These are phyloP conservation scores for Catocala fraxini DNA, from an alignment of 2,888 invertebrate species.

Conservation along the genomic window DNA sequence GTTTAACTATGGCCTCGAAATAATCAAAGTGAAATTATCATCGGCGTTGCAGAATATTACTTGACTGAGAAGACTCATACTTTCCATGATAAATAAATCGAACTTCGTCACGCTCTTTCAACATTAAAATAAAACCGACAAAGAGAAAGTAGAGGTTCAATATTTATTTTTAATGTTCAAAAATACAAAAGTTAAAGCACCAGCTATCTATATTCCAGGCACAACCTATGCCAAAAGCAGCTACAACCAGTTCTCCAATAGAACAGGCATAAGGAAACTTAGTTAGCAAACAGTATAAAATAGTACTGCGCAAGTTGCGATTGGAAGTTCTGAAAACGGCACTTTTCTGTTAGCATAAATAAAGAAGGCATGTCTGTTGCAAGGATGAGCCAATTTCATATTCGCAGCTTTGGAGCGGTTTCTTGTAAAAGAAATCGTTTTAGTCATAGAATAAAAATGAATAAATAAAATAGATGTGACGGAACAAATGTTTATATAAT, in stretches of 20 bases:
- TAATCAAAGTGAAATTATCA: too few species aligned
- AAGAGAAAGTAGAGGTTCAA: too few species aligned
- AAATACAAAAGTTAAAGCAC: too few species aligned
- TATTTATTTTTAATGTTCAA: too few species aligned
- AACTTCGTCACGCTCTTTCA: too few species aligned
- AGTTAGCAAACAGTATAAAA: constrained; percentile 40
- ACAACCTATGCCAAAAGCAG: constrained; percentile 3
- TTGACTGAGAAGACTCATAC: too few species aligned
- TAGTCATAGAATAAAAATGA: constrained; percentile 64
- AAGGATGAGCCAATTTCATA: constrained; percentile 77
- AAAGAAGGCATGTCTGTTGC: constrained; percentile 67
- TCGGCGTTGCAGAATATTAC: too few species aligned
- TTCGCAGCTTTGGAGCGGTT: constrained; percentile 71
- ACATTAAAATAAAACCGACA: too few species aligned
- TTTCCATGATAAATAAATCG: too few species aligned
- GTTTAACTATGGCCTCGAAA: too few species aligned
- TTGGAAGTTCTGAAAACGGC: constrained; percentile 53
- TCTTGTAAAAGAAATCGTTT: constrained; percentile 70
- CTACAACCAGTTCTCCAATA: constrained; percentile 19
- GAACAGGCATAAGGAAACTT: constrained; percentile 34
- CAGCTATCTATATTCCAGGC: not conserved
- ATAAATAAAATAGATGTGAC: constrained; percentile 21
- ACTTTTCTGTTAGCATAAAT: constrained; percentile 61
- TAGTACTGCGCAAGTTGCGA: constrained; percentile 39
- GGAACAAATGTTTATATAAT: not conserved